Conservation (phyloP, 2,113 vertebrate genomes). For the Halichoeres trimaculatus region DNA sequence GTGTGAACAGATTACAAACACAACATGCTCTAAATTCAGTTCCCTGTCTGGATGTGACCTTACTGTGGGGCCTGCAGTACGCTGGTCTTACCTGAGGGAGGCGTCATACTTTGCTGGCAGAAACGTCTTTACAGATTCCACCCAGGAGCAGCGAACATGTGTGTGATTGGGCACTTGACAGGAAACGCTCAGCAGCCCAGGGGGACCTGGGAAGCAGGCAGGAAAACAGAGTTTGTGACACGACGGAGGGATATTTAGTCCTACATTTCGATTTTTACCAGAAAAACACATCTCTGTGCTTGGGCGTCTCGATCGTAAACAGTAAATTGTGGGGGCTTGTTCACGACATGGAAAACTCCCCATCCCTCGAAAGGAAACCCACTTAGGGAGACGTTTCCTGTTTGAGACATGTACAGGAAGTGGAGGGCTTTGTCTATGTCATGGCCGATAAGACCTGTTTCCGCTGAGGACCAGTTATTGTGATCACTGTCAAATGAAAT, state of each 20-base stretch:
- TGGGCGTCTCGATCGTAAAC: background rate
- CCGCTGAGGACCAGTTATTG: constrained; percentile 32
- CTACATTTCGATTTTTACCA: too few relatives aligned
- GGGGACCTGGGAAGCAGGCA: constrained; percentile 72
- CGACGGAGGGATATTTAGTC: background rate
- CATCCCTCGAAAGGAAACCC: constrained; percentile 53
- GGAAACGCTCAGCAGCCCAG: constrained; percentile 76
- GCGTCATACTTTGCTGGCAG: constrained; percentile 79
- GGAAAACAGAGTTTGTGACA: constrained; percentile 24
- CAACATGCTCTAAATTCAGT: constrained; percentile 26
- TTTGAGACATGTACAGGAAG: constrained; percentile 70
- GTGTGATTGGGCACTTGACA: constrained; percentile 80
- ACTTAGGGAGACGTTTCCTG: constrained; percentile 68
- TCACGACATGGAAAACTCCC: constrained; percentile 45
- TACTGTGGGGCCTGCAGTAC: constrained; percentile 21
- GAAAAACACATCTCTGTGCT: constrained; percentile 6
- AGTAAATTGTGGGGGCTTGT: constrained; percentile 18
- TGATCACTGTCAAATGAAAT: constrained; percentile 3
- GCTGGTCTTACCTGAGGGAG: constrained; percentile 72
- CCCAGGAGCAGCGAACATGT: constrained; percentile 79
- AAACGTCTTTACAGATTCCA: constrained; percentile 68
- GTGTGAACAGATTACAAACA: too few relatives aligned
- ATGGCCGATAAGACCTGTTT: constrained; percentile 46
- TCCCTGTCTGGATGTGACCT: constrained; percentile 7
- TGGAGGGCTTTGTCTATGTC: constrained; percentile 55